Evolutionary conservation across 2,113 vertebrate genomes (phyloP).

Genomic region (Alligator sinensis): DNA sequence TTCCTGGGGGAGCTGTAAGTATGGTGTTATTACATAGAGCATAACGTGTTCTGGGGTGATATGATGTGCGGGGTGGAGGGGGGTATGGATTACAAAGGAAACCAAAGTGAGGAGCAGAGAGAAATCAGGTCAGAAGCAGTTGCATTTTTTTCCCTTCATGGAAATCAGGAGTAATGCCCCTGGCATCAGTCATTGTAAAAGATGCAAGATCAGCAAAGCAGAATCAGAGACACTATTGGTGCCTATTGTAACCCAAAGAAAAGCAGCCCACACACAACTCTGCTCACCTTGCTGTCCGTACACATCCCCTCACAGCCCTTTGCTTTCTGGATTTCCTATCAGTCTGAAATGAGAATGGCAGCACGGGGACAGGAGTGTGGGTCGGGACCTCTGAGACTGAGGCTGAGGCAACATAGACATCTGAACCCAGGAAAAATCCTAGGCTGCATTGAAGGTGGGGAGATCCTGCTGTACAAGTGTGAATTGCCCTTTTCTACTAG

Average conservation of each 20-base stretch:
- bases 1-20: constrained; percentile 97
- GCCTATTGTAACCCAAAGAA: not conserved
- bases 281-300: not conserved
- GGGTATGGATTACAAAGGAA: rapidly evolving
- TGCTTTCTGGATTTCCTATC: rapidly evolving
- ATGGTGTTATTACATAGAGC: rapidly evolving
- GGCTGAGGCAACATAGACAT: not conserved
- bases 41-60: rapidly evolving
- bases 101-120: not conserved
- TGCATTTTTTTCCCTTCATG: not conserved
- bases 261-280: not conserved
- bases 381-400: not conserved
- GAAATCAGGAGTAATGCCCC: not conserved
- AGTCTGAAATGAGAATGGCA: no score
- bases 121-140: not conserved
- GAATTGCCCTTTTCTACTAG: no score
- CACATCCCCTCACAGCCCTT: not conserved
- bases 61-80: not conserved
- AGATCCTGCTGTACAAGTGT: rapidly evolving
- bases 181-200: not conserved
- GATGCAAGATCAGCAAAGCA: not conserved
- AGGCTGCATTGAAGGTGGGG: not conserved
- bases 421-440: rapidly evolving
- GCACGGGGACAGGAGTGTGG: no score
- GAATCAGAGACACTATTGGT: not conserved